A percentile compares a stretch with the other conserved stretches of the same genome.
These are phyloP conservation scores for Falco rusticolus DNA, from an alignment of 2,797 vertebrate species.

Conservation along the genomic window DNA sequence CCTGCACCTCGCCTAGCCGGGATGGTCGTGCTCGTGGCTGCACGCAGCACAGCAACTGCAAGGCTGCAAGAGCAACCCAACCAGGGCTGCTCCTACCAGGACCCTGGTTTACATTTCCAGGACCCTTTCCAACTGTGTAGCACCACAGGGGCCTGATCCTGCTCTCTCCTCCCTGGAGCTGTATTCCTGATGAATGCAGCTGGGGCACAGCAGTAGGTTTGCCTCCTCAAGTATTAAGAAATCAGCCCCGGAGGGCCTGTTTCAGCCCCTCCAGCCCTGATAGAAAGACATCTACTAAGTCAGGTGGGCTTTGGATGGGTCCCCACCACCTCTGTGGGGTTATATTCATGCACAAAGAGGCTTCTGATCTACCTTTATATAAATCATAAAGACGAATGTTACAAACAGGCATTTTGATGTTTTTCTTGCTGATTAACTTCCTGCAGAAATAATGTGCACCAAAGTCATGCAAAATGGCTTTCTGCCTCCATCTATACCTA, in stretches of 20 bases:
- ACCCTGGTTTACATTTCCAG: neutral
- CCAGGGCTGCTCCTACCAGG: neutral
- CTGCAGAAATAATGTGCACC: neutral
- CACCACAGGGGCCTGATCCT: neutral
- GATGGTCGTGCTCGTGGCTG: accelerated
- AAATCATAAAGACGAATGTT: neutral
- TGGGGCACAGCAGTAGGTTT: accelerated
- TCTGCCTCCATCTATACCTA: neutral
- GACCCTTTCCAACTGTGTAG: neutral
- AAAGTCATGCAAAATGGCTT: neutral
- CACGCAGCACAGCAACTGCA: neutral
- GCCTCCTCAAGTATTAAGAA: neutral
- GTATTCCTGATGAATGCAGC: neutral
- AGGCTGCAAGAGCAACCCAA: neutral
- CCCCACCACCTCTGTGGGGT: neutral
- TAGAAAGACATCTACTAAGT: neutral
- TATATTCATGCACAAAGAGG: neutral
- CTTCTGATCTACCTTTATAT: neutral
- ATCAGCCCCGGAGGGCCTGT: neutral
- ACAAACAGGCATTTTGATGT: neutral
- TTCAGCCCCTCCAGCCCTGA: neutral
- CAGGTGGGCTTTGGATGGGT: neutral
- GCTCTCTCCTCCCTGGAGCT: neutral
- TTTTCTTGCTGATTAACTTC: neutral
- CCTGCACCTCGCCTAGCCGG: accelerated